Evolutionary conservation across 2,797 vertebrate species (phyloP).

Genomic region (Helicolenus hilgendorfi): DNA sequence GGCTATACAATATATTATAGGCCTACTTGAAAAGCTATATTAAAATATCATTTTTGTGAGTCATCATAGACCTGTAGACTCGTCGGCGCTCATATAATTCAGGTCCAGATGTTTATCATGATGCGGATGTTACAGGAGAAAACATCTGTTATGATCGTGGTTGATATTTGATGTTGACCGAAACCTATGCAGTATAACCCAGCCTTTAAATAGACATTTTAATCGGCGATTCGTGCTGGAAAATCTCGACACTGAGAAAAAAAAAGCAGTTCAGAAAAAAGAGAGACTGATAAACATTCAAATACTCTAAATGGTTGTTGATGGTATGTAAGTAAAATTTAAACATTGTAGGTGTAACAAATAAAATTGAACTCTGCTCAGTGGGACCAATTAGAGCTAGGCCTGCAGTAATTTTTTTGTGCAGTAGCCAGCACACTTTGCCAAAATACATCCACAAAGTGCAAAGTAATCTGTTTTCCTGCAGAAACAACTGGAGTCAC

Average conservation of each 20-base stretch:
- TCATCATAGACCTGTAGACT: constrained; percentile 2
- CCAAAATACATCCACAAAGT: constrained; percentile 56
- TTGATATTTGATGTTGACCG: constrained; percentile 7
- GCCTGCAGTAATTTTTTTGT: background rate
- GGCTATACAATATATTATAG: background rate
- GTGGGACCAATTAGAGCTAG: constrained; percentile 15
- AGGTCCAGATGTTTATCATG: constrained; percentile 62
- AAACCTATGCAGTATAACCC: background rate
- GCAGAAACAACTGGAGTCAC: constrained; percentile 54
- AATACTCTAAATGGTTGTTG: background rate
- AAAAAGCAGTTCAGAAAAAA: background rate
- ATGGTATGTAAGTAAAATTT: background rate
- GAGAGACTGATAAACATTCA: background rate
- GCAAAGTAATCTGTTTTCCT: constrained; percentile 45
- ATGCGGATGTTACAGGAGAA: constrained; percentile 24
- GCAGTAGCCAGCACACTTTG: constrained; percentile 17
- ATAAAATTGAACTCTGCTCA: background rate
- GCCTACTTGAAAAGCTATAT: background rate
- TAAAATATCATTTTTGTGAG: constrained; percentile 1
- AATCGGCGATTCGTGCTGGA: background rate
- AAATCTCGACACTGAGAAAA: background rate
- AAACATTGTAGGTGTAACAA: background rate
- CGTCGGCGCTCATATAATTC: constrained; percentile 21
- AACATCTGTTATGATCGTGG: constrained; percentile 36
- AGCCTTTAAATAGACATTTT: background rate